Percentiles rank a stretch among this genome's conserved stretches.
phyloP scores from a whole-genome alignment of 2,797 vertebrate genomes.

The Acanthurus tractus region DNA sequence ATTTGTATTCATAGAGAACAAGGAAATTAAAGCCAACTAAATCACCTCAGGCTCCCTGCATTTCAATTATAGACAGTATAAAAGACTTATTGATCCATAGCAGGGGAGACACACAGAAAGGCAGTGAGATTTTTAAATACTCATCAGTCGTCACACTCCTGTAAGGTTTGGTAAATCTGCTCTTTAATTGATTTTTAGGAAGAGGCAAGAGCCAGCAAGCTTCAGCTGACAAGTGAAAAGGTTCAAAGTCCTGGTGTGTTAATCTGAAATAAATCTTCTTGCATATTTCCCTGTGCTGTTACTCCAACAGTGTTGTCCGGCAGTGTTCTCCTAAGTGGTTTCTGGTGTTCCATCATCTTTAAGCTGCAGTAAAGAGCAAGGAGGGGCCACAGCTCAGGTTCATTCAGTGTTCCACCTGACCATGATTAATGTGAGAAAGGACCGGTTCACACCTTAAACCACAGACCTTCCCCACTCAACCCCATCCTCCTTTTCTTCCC shows the following conservation, averaged over 20 bases:
- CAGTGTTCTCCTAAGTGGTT: constrained; percentile 18
- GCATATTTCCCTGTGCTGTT: constrained; percentile 17
- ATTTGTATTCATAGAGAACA: constrained; percentile 72
- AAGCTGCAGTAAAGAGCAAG: constrained; percentile 34
- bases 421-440: constrained; percentile 64
- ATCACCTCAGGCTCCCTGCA: constrained; percentile 66
- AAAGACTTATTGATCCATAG: constrained; percentile 77
- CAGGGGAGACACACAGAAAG: constrained; percentile 54
- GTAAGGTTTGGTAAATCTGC: constrained; percentile 59
- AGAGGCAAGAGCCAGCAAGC: constrained; percentile 25
- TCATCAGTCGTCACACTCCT: constrained; percentile 64
- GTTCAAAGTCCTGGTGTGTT: constrained; percentile 33
- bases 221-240: constrained; percentile 38
- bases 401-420: constrained; percentile 52
- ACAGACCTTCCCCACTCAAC: not conserved
- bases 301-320: constrained; percentile 27
- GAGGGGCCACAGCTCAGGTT: constrained; percentile 37
- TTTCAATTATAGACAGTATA: constrained; percentile 73
- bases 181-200: constrained; percentile 68
- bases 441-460: constrained; percentile 45
- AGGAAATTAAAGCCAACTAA: constrained; percentile 70
- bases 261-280: constrained; percentile 31
- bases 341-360: constrained; percentile 54
- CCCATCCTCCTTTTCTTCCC: not conserved
- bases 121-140: constrained; percentile 73